phyloP scores from a whole-genome alignment of 2,797 vertebrate species.

The Microctenopoma stevenorrisi region DNA sequence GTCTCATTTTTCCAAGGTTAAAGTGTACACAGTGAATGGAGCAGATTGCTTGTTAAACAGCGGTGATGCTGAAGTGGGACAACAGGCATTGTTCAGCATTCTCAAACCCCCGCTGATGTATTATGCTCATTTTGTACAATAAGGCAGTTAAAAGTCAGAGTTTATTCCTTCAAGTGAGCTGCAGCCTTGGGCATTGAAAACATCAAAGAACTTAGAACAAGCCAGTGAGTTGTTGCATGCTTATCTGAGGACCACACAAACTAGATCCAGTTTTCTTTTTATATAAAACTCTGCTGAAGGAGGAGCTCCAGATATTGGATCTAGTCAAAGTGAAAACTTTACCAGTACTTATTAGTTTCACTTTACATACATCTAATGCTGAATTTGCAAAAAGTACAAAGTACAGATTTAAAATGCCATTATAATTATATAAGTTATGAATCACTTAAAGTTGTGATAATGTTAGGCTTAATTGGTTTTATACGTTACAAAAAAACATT shows the following conservation, averaged over 20 bases:
- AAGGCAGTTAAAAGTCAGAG: constrained; percentile 59
- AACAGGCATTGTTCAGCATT: constrained; percentile 35
- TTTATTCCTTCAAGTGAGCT: constrained; percentile 58
- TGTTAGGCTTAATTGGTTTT: too few relatives aligned
- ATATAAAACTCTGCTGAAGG: constrained; percentile 19
- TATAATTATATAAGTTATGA: not conserved
- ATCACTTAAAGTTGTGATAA: not conserved
- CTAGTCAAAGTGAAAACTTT: constrained; percentile 5
- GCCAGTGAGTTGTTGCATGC: constrained; percentile 55
- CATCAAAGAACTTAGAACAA: constrained; percentile 54
- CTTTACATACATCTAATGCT: constrained; percentile 19
- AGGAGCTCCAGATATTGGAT: not conserved
- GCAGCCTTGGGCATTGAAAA: constrained; percentile 45
- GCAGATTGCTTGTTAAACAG: constrained; percentile 21
- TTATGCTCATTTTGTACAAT: constrained; percentile 62
- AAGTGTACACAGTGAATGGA: constrained; percentile 1
- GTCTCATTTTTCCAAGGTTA: constrained; percentile 19
- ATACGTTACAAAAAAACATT: too few relatives aligned
- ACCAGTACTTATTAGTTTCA: not conserved
- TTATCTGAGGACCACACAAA: constrained; percentile 59
- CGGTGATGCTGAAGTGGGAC: constrained; percentile 14
- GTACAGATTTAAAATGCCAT: not conserved
- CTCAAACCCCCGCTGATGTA: constrained; percentile 35
- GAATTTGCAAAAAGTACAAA: not conserved
- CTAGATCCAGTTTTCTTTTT: constrained; percentile 16